Evolutionary conservation across 2,888 invertebrate genomes (phyloP).

Genomic region (Eudemis profundana): DNA sequence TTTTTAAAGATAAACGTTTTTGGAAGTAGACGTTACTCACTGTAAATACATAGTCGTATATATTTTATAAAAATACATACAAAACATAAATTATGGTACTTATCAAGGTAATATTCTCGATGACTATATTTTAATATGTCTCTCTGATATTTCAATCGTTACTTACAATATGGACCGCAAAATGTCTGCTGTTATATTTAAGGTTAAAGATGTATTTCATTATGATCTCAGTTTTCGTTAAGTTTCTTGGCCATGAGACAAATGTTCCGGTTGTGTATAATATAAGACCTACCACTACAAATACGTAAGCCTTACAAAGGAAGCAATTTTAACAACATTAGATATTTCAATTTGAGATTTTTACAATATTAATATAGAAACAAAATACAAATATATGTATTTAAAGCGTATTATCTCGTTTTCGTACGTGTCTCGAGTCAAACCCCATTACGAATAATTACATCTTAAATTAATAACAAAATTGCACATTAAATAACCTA

Average conservation of each 20-base stretch:
- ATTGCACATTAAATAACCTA: constrained; percentile 84
- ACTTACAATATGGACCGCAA: constrained; percentile 74
- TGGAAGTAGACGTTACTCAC: constrained; percentile 78
- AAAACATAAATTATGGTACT: constrained; percentile 72
- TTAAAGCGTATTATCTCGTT: constrained; percentile 83
- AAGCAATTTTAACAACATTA: constrained; percentile 81
- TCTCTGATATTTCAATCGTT: constrained; percentile 79
- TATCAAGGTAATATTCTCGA: constrained; percentile 68
- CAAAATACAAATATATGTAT: constrained; percentile 69
- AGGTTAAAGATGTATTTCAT: constrained; percentile 46
- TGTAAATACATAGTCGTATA: constrained; percentile 81
- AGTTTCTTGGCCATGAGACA: constrained; percentile 40
- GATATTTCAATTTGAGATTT: constrained; percentile 73
- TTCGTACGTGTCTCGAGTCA: constrained; percentile 74
- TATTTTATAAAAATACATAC: constrained; percentile 85
- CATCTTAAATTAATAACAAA: constrained; percentile 79
- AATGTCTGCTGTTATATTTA: constrained; percentile 46
- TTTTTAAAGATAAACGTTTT: constrained; percentile 71
- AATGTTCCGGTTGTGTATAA: constrained; percentile 31
- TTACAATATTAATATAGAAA: constrained; percentile 66
- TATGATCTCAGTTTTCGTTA: constrained; percentile 59
- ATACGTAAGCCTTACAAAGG: constrained; percentile 76
- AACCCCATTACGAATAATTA: constrained; percentile 76
- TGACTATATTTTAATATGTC: constrained; percentile 74
- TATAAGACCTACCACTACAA: constrained; percentile 70